Percentiles rank a stretch among this genome's conserved stretches.
Evolutionary conservation across 2,888 invertebrate species (phyloP).

Genomic region (Tolmerus cingulatus): DNA sequence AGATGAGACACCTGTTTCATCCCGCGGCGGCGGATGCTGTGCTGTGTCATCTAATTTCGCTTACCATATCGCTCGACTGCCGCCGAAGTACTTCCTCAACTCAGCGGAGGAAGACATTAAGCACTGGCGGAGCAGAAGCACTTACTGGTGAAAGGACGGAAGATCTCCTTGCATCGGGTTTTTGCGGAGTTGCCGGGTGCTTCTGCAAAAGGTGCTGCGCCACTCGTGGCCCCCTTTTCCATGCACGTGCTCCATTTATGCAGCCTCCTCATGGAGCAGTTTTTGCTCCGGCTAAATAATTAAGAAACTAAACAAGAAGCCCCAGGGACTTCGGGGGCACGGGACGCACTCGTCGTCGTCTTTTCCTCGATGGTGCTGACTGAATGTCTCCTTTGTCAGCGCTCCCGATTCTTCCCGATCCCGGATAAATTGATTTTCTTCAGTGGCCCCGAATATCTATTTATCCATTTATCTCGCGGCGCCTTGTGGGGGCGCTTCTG

Average conservation of each 20-base stretch:
- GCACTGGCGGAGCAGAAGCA: background rate
- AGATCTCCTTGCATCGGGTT: background rate
- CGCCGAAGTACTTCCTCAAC: background rate
- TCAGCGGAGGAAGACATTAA: background rate
- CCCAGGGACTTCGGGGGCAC: background rate
- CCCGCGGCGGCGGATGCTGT: background rate
- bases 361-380: background rate
- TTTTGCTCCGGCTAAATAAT: background rate
- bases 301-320: background rate
- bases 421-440: background rate
- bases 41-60: slow-evolving; percentile 5
- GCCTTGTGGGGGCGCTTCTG: background rate
- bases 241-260: background rate
- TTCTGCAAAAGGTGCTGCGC: background rate
- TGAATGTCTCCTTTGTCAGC: background rate
- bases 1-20: background rate
- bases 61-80: background rate
- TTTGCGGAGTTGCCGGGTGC: background rate
- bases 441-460: background rate
- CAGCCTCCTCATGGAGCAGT: background rate
- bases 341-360: background rate
- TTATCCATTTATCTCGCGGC: background rate
- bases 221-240: background rate
- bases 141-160: background rate
- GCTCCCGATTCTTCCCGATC: background rate